Evolutionary conservation across 2,113 vertebrate species (phyloP).

Genomic region (Tupaia chinensis): DNA sequence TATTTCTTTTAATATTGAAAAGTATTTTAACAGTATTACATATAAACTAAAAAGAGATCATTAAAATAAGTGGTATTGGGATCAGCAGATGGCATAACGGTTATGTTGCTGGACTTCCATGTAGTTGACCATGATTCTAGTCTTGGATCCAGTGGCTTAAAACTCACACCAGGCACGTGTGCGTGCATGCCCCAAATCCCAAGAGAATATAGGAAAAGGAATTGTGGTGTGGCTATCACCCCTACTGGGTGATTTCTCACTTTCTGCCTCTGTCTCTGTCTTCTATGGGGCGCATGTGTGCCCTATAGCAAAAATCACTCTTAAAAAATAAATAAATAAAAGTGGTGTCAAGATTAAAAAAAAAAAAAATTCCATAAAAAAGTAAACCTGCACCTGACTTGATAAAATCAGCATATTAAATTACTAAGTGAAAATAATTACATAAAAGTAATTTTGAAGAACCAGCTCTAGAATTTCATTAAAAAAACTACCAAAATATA

Average conservation of each 20-base stretch:
- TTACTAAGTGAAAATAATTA: background rate
- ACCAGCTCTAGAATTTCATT: constrained; percentile 3
- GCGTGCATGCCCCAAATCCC: no score
- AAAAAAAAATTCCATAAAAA: constrained; percentile 25
- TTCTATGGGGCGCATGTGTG: no score
- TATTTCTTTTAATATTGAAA: constrained; percentile 34
- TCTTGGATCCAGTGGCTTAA: no score
- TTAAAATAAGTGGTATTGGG: background rate
- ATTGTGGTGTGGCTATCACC: no score
- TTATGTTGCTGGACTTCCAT: no score
- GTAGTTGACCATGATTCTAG: no score
- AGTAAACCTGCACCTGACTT: background rate
- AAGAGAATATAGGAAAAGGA: no score
- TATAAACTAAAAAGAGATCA: background rate
- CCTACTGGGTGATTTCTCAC: no score
- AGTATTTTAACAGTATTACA: background rate
- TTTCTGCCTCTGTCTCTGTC: no score
- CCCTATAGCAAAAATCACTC: no score
- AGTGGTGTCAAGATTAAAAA: background rate
- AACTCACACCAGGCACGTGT: no score
- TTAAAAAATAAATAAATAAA: no score
- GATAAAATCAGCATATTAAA: constrained; percentile 6
- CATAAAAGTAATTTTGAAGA: constrained; percentile 19
- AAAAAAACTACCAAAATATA: constrained; percentile 42
- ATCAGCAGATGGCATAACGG: background rate